Evolutionary conservation across 2,113 vertebrate species (phyloP).

Genomic region (Semicossyphus pulcher): DNA sequence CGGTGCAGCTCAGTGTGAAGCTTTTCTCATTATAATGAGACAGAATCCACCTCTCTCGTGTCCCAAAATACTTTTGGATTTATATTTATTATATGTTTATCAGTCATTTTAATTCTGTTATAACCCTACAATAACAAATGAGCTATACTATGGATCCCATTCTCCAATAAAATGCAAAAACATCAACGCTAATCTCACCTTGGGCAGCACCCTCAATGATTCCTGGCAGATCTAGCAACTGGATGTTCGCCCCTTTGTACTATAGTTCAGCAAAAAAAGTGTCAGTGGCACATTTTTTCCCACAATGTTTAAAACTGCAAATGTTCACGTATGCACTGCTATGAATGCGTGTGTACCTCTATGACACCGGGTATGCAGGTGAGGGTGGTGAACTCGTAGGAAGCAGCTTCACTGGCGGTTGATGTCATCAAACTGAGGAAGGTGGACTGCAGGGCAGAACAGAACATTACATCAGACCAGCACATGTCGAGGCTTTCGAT

Average conservation of each 20-base stretch:
- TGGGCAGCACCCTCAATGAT: constrained; percentile 99
- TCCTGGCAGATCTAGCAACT: constrained; percentile 96
- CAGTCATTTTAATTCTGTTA: neutral
- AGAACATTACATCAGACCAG: neutral
- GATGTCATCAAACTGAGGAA: constrained; percentile 98
- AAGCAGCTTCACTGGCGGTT: constrained; percentile 95
- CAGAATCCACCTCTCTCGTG: neutral
- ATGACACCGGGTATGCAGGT: constrained; percentile 99
- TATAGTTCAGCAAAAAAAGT: constrained; percentile 65
- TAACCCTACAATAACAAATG: no score
- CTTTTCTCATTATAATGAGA: neutral
- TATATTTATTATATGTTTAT: neutral
- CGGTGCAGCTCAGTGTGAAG: neutral
- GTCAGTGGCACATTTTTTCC: neutral
- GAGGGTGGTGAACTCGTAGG: constrained; percentile 97
- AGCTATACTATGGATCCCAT: no score
- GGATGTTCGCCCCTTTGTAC: constrained; percentile 99
- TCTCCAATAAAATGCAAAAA: neutral
- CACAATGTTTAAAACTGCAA: neutral
- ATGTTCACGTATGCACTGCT: neutral
- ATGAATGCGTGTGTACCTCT: constrained; percentile 80
- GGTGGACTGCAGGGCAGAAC: constrained; percentile 88
- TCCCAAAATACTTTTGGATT: neutral
- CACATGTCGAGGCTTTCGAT: neutral
- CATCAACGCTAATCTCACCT: constrained; percentile 78